Conservation (phyloP, 1,140 invertebrate genomes). For the Tachypleus tridentatus region DNA sequence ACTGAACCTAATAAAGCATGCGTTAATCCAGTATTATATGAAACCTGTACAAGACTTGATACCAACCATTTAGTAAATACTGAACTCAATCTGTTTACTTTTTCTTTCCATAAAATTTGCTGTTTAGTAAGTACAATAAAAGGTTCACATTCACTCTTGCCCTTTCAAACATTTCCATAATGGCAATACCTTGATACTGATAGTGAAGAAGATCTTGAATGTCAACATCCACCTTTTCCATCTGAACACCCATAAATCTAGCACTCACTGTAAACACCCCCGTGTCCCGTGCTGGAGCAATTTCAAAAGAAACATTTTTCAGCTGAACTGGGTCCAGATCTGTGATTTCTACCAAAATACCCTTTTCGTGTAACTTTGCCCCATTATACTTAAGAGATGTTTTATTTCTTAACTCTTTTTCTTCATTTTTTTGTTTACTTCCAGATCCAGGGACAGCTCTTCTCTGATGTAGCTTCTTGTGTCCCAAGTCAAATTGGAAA, state of each 20-base stretch:
- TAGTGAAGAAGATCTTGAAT: conserved; percentile 62
- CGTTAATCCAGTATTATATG: too few relatives aligned
- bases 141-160: conserved; percentile 67
- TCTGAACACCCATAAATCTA: conserved; percentile 65
- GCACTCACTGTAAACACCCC: conserved; percentile 58
- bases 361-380: conserved; percentile 56
- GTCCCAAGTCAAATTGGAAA: conserved; percentile 56
- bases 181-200: conserved; percentile 62
- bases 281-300: conserved; percentile 50
- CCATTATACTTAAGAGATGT: conserved; percentile 56
- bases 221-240: conserved; percentile 61
- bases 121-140: conserved; percentile 58
- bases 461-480: conserved; percentile 34
- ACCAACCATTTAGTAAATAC: too few relatives aligned
- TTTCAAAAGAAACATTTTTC: conserved; percentile 67
- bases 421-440: neutral
- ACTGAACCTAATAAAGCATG: too few relatives aligned
- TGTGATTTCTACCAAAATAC: conserved; percentile 57
- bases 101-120: conserved; percentile 59
- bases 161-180: conserved; percentile 67
- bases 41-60: too few relatives aligned
- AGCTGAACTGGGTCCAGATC: conserved; percentile 44
- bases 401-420: conserved; percentile 29
- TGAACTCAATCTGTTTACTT: neutral
- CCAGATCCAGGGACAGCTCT: too few relatives aligned